These are phyloP conservation scores for Drosophila mulleri DNA, from an alignment of 2,888 invertebrate genomes.

Conservation along the genomic window DNA sequence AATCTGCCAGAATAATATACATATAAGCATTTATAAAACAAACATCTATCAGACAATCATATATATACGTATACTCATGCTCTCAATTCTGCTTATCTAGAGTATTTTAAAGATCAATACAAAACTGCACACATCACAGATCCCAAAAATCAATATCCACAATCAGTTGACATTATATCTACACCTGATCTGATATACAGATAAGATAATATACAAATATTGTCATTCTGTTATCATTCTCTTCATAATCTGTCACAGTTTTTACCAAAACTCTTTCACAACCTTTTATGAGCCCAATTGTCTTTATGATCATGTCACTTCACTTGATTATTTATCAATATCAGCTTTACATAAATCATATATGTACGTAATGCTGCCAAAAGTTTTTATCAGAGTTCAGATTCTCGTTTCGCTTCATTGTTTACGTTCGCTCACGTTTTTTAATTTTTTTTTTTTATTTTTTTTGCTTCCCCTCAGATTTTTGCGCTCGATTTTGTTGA, in stretches of 20 bases:
- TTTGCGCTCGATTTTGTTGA: constrained; percentile 61
- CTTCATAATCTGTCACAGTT: not conserved
- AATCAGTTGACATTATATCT: not conserved
- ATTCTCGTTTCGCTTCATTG: constrained; percentile 36
- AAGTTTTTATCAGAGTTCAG: constrained; percentile 22
- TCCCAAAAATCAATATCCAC: not conserved
- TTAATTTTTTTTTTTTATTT: constrained; percentile 14
- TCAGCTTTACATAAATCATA: constrained; percentile 7
- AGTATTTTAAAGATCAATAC: not conserved
- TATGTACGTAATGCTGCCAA: constrained; percentile 12
- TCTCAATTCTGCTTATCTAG: not conserved
- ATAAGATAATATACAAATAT: not conserved
- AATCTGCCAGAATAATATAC: not conserved
- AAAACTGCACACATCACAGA: not conserved
- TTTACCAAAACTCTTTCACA: not conserved
- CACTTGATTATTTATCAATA: constrained; percentile 9
- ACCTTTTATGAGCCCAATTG: not conserved
- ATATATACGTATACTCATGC: not conserved
- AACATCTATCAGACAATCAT: not conserved
- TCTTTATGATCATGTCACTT: not conserved
- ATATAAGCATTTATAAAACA: not conserved
- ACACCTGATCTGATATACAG: not conserved
- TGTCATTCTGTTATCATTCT: not conserved
- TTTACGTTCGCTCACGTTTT: constrained; percentile 66
- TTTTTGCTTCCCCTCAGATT: constrained; percentile 5